Conservation (phyloP, 2,888 invertebrate species). For the Pollenia angustigena region DNA sequence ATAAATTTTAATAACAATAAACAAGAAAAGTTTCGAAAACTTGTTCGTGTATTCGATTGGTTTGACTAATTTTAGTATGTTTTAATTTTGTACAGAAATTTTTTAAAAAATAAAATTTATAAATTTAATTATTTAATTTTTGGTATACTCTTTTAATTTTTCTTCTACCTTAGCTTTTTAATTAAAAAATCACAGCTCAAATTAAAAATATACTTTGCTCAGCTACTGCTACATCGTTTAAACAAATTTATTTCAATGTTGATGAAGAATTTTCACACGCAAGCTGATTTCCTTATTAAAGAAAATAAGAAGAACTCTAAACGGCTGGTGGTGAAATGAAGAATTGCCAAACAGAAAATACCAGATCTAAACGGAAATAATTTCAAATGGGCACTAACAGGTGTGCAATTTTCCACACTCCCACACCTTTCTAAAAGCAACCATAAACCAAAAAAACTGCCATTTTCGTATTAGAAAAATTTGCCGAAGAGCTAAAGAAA, state of each 20-base stretch:
- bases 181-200: too few relatives aligned
- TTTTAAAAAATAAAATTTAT: too few relatives aligned
- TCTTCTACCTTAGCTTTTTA: too few relatives aligned
- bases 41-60: too few relatives aligned
- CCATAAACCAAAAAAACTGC: slow-evolving; percentile 28
- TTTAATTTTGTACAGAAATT: too few relatives aligned
- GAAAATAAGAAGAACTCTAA: neutral
- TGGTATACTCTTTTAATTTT: too few relatives aligned
- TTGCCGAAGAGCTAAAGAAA: neutral
- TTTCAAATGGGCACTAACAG: slow-evolving; percentile 55
- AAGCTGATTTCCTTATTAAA: slow-evolving; percentile 50
- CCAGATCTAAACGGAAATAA: slow-evolving; percentile 29
- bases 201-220: too few relatives aligned
- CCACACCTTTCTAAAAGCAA: slow-evolving; percentile 12
- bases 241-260: slow-evolving; percentile 9
- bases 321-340: slow-evolving; percentile 15
- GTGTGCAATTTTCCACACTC: slow-evolving; percentile 41
- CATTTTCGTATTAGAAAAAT: slow-evolving; percentile 4
- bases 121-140: too few relatives aligned
- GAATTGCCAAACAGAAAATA: neutral
- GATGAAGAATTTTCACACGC: slow-evolving; percentile 15
- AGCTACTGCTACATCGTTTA: neutral
- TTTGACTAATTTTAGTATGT: too few relatives aligned
- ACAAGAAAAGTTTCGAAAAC: too few relatives aligned
- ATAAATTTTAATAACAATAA: neutral